phyloP scores from a whole-genome alignment of 2,888 invertebrate species.

The Charanyca ferruginea region DNA sequence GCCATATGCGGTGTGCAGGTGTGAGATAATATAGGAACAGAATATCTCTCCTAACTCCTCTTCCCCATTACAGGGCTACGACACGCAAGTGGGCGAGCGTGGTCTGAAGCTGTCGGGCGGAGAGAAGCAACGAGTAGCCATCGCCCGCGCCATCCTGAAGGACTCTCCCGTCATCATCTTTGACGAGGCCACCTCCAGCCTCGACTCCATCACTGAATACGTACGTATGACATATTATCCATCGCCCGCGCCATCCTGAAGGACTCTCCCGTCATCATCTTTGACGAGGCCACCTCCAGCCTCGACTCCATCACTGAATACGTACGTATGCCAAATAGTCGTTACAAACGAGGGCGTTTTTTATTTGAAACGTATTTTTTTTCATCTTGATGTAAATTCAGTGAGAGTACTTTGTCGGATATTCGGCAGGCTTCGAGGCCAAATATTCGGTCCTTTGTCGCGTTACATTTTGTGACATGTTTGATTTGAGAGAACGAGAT shows the following conservation, averaged over 20 bases:
- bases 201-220: slow-evolving; percentile 99
- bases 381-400: too few species aligned
- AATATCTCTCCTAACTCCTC: too few species aligned
- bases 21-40: too few species aligned
- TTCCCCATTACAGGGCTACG: too few species aligned
- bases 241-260: slow-evolving; percentile 99
- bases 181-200: slow-evolving; percentile 99
- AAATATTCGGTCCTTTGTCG: too few species aligned
- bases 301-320: slow-evolving; percentile 99
- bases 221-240: slow-evolving; percentile 91
- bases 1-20: too few species aligned
- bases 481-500: too few species aligned
- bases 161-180: slow-evolving; percentile 98
- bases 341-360: too few species aligned
- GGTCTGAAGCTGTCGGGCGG: slow-evolving; percentile 96
- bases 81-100: slow-evolving; percentile 97
- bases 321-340: slow-evolving; percentile 92
- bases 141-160: slow-evolving; percentile 98
- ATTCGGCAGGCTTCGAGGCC: too few species aligned
- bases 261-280: slow-evolving; percentile 97
- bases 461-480: too few species aligned
- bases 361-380: too few species aligned
- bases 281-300: slow-evolving; percentile 99
- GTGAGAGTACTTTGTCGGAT: too few species aligned
- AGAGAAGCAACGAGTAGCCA: slow-evolving; percentile 99